phyloP scores from a whole-genome alignment of 2,113 vertebrate species.

The Bubo scandiacus region DNA sequence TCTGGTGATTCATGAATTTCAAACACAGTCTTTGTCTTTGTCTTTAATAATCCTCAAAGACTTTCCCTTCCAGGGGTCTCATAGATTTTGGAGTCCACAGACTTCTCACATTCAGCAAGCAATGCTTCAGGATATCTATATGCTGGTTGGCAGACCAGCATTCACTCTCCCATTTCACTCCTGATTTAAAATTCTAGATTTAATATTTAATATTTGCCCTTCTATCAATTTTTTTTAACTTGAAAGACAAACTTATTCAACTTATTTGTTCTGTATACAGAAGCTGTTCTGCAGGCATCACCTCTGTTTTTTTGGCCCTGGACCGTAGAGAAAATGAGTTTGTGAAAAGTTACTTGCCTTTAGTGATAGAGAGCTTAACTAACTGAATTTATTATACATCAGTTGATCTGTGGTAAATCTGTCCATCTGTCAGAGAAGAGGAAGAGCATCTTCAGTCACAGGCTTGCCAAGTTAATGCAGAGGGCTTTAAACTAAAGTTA shows the following conservation, averaged over 20 bases:
- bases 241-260: background rate
- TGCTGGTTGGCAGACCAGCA: background rate
- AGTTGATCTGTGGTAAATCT: background rate
- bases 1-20: background rate
- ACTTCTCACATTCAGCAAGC: background rate
- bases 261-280: background rate
- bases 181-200: background rate
- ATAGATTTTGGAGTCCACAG: background rate
- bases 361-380: background rate
- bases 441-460: too few species aligned
- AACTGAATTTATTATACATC: background rate
- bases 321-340: background rate
- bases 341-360: background rate
- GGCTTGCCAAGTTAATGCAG: too few species aligned
- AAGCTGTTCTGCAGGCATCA: rapidly evolving
- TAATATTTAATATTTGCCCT: background rate
- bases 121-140: background rate
- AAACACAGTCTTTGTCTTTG: background rate
- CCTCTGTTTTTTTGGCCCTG: background rate
- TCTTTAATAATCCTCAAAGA: background rate
- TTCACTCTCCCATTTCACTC: background rate
- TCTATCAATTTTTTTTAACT: background rate
- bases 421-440: too few species aligned
- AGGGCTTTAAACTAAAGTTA: too few species aligned
- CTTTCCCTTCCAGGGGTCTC: background rate